A percentile compares a stretch with the other conserved stretches of the same genome.
These are phyloP conservation scores for Hypomecis punctinalis DNA, from an alignment of 2,888 invertebrate species.

Conservation along the genomic window DNA sequence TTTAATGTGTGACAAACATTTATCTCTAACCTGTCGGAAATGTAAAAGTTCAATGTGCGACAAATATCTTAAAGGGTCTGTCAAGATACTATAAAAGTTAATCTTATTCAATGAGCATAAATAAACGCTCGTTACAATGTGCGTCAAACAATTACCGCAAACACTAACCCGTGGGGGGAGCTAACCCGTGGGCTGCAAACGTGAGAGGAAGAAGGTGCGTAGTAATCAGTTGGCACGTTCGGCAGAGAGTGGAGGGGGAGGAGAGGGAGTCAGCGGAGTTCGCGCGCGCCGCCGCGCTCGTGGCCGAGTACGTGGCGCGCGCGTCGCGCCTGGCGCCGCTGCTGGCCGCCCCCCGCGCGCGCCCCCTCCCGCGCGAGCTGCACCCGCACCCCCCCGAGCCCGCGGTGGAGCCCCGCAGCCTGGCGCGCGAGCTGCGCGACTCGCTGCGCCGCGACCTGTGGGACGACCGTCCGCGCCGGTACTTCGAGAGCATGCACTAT, in stretches of 20 bases:
- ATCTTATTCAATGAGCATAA: too few species aligned
- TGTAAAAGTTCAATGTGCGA: too few species aligned
- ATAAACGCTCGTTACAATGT: too few species aligned
- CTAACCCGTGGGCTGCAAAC: too few species aligned
- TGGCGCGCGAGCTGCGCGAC: conserved; percentile 71
- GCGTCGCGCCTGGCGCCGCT: conserved; percentile 68
- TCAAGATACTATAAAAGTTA: too few species aligned
- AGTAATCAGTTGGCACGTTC: conserved; percentile 31
- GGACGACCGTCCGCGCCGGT: conserved; percentile 82
- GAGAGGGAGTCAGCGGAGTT: conserved; percentile 34
- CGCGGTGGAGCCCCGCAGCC: conserved; percentile 71
- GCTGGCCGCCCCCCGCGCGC: conserved; percentile 62
- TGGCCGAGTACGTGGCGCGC: conserved; percentile 74
- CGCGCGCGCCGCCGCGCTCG: conserved; percentile 39
- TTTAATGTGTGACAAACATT: too few species aligned
- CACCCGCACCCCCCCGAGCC: conserved; percentile 56
- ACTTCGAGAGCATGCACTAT: conserved; percentile 89
- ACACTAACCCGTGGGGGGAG: too few species aligned
- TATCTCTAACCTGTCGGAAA: too few species aligned
- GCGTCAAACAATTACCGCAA: too few species aligned
- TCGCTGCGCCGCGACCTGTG: conserved; percentile 76
- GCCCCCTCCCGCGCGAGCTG: conserved; percentile 62
- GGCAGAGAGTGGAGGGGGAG: conserved; percentile 40
- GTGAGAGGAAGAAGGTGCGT: conserved; percentile 12
- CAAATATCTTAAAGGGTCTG: too few species aligned